Percentiles rank a stretch among this genome's conserved stretches.
Conservation (phyloP, 2,113 vertebrate genomes). For the Balaeniceps rex region DNA sequence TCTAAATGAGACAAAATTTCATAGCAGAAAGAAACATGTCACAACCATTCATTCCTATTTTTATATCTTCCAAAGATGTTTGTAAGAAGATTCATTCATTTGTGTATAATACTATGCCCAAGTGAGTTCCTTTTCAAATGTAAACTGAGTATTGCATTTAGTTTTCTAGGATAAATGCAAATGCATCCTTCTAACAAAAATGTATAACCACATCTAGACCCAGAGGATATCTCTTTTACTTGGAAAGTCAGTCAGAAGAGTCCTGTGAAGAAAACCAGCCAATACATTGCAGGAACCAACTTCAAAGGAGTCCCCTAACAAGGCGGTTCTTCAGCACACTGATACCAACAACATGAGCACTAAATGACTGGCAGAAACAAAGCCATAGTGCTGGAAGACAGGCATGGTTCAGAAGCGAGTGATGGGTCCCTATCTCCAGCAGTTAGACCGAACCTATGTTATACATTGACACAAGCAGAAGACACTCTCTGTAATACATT, state of each 20-base stretch:
- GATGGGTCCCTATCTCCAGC: neutral
- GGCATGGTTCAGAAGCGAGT: neutral
- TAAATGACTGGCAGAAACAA: conserved; percentile 5
- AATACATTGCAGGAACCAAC: conserved; percentile 28
- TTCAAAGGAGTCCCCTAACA: conserved; percentile 42
- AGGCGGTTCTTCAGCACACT: neutral
- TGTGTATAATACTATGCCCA: neutral
- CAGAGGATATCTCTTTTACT: conserved; percentile 22
- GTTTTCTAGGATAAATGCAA: conserved; percentile 56
- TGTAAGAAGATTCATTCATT: conserved; percentile 28
- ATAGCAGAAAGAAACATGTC: conserved; percentile 25
- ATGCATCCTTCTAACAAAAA: conserved; percentile 66
- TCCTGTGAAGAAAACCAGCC: conserved; percentile 55
- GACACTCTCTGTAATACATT: neutral
- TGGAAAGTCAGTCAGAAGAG: conserved; percentile 48
- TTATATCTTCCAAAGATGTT: neutral
- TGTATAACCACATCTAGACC: conserved; percentile 25
- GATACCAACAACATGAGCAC: neutral
- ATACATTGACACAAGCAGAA: neutral
- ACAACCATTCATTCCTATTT: conserved; percentile 23
- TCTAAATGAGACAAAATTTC: conserved; percentile 18
- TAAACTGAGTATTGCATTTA: conserved; percentile 46
- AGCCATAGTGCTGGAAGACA: neutral
- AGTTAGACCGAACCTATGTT: neutral
- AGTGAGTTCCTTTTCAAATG: conserved; percentile 45